Base-by-base conservation (phyloP, 2,888 invertebrate species). In the Noctua janthina region DNA sequence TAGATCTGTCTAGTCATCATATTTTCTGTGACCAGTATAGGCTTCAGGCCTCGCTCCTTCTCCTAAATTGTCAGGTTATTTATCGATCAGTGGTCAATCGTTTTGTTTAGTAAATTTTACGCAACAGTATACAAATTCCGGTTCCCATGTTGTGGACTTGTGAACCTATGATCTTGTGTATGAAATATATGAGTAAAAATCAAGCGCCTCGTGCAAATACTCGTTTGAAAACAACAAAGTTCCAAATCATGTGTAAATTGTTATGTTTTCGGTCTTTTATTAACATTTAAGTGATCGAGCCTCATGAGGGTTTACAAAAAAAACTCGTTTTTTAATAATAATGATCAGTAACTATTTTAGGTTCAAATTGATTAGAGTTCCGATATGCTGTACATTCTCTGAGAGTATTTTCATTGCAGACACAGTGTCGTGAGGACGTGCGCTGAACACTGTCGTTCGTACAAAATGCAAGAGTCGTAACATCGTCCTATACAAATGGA, bases 351-450 rank as follows among this genome's bases (percentile, higher is more conserved):
- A 66, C 51, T 71, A 68, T 84, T 66, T 39, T 62, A 59, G 64
- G 64, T 79, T 76, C 68, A 74, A 78, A 88, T 83, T 76, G 73
- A 76, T 83, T 79, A 79, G 70, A 74, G 79, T 83, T 66, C 71
- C 66, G 49, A 79, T 79, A 77, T 74, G 73, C 43, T 83, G 68
- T 76, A 82, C 80, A 82, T 69, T 87, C 76, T 68, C 78, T 72
- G 67, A 81, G 79, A 82, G 83, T 92, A 92, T 90, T 90, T 89
- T 90, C 76, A 87, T 89, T 89, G 82, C 90, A 89, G 90, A 88
- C 85, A 86, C 91, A 82, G 90, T 76, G 70, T 81, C 62, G 92
- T 78, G 87, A 90, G 91, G 92, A 92, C 92, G 92, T 92, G 92
- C 88, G 91, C 83, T 78, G 43, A 59, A 76, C 69, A 68, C 54